phyloP scores from a whole-genome alignment of 1,140 invertebrate species.

The Temnothorax nylanderi region DNA sequence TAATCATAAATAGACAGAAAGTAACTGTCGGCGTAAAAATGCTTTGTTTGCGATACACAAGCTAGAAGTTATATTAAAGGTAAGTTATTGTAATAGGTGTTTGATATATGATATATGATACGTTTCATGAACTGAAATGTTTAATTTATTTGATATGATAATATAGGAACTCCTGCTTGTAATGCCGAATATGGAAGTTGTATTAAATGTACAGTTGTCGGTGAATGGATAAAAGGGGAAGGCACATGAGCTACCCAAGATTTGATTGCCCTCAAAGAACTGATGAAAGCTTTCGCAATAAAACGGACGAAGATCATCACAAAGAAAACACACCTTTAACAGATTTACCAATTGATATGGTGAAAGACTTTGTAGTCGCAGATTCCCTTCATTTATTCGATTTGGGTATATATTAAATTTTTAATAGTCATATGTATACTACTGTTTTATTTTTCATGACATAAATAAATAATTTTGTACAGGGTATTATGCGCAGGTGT shows the following conservation, averaged over 20 bases:
- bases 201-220: conserved; percentile 19
- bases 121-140: background rate
- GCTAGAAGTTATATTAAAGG: conserved; percentile 28
- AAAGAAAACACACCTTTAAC: conserved; percentile 11
- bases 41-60: conserved; percentile 28
- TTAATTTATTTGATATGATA: background rate
- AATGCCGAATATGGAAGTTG: conserved; percentile 22
- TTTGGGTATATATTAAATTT: background rate
- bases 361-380: conserved; percentile 27
- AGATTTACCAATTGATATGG: conserved; percentile 18
- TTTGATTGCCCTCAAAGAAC: conserved; percentile 13
- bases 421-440: background rate
- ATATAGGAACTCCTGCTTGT: conserved; percentile 17
- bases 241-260: conserved; percentile 26
- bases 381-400: conserved; percentile 18
- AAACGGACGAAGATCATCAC: conserved; percentile 14
- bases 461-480: background rate
- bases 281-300: conserved; percentile 20
- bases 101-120: background rate
- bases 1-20: background rate
- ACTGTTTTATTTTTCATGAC: background rate
- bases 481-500: conserved; percentile 16
- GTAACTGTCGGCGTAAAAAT: background rate
- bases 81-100: background rate
- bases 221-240: background rate